Conservation (phyloP, 2,113 vertebrate genomes). For the Pogonocichla stellata region DNA sequence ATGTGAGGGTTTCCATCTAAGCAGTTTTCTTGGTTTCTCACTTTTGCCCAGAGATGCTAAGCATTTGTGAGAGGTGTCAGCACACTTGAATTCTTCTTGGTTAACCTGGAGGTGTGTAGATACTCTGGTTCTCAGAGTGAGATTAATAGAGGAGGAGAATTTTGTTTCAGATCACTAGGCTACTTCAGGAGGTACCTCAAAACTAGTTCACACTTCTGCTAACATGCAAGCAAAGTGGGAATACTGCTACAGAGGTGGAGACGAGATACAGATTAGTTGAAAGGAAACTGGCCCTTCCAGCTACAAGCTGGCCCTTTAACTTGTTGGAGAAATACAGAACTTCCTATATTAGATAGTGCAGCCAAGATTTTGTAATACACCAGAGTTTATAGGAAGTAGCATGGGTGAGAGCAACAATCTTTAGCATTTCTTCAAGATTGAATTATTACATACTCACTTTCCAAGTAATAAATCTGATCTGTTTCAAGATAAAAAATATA, state of each 20-base stretch:
- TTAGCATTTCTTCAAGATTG: not conserved
- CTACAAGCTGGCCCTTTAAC: not conserved
- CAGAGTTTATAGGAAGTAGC: not conserved
- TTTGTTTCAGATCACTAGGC: not conserved
- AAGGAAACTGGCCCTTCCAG: not conserved
- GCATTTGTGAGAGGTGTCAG: not conserved
- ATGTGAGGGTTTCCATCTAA: not conserved
- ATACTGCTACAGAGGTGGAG: not conserved
- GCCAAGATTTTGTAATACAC: not conserved
- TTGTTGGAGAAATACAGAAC: not conserved
- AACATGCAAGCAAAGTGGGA: not conserved
- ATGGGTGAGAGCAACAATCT: not conserved
- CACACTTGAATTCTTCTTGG: not conserved
- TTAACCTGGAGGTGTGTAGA: not conserved
- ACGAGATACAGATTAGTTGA: not conserved
- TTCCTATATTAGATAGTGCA: not conserved
- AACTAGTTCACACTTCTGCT: not conserved
- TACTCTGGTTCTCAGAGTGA: not conserved
- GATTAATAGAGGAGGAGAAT: not conserved
- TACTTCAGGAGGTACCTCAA: not conserved
- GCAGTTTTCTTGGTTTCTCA: not conserved
- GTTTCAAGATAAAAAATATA: not conserved
- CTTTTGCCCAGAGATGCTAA: not conserved
- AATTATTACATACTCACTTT: not conserved
- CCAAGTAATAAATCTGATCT: not conserved